These are phyloP conservation scores for Siniperca obscura DNA, from an alignment of 2,797 vertebrate species.

Conservation along the genomic window DNA sequence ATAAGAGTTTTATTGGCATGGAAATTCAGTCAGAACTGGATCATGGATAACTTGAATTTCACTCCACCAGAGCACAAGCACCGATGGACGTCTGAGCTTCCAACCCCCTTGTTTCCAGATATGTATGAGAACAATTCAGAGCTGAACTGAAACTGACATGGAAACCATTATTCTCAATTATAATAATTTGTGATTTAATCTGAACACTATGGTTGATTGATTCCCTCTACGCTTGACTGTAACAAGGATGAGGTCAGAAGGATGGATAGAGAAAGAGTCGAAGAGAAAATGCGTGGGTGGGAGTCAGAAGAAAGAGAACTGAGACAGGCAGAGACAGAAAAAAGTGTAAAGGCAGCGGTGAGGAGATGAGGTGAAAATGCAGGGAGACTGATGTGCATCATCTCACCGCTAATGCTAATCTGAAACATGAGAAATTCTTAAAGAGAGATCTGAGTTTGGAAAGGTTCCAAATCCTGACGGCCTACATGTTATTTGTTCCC, in stretches of 20 bases:
- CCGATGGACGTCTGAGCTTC: conserved; percentile 41
- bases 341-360: conserved; percentile 15
- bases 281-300: conserved; percentile 61
- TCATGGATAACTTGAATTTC: conserved; percentile 48
- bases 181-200: conserved; percentile 84
- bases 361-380: conserved; percentile 1
- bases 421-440: conserved; percentile 75
- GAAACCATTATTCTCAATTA: conserved; percentile 83
- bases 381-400: conserved; percentile 53
- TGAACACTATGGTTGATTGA: conserved; percentile 78
- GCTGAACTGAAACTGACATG: conserved; percentile 80
- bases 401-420: conserved; percentile 74
- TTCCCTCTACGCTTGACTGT: conserved; percentile 70
- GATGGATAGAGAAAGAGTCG: conserved; percentile 57
- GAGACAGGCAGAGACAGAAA: conserved; percentile 39
- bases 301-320: conserved; percentile 51
- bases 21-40: conserved; percentile 44
- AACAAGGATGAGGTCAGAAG: conserved; percentile 73
- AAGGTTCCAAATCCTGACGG: conserved; percentile 62
- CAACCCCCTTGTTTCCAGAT: conserved; percentile 54
- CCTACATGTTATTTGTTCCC: conserved; percentile 72
- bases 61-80: conserved; percentile 23
- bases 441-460: conserved; percentile 70
- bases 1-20: conserved; percentile 46
- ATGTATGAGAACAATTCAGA: conserved; percentile 71